Conservation (phyloP, 2,888 invertebrate species). For the Allophyes oxyacanthae region DNA sequence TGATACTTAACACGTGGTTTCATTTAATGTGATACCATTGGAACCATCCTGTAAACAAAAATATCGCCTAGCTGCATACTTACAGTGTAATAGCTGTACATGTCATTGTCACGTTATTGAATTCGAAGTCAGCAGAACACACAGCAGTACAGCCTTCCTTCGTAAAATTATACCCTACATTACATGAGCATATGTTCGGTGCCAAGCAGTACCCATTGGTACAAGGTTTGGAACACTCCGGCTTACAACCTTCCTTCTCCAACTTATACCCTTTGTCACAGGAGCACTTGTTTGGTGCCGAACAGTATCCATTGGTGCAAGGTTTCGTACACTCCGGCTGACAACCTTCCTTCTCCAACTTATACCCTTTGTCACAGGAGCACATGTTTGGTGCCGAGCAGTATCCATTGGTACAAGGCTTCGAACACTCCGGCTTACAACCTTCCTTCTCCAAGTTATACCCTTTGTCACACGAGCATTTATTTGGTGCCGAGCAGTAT, state of each 20-base stretch:
- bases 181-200: conserved; percentile 62
- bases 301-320: conserved; percentile 67
- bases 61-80: conserved; percentile 50
- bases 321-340: conserved; percentile 25
- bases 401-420: conserved; percentile 60
- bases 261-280: conserved; percentile 39
- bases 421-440: conserved; percentile 54
- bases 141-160: conserved; percentile 58
- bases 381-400: conserved; percentile 65
- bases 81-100: conserved; percentile 62
- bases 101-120: conserved; percentile 51
- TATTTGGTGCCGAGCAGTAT: conserved; percentile 42
- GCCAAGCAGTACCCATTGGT: conserved; percentile 60
- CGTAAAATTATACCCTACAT: background rate
- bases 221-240: conserved; percentile 67
- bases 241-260: conserved; percentile 41
- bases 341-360: conserved; percentile 41
- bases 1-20: too few species aligned
- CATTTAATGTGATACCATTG: too few species aligned
- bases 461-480: conserved; percentile 42
- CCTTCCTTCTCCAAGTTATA: background rate
- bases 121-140: conserved; percentile 61
- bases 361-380: conserved; percentile 58
- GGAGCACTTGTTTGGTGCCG: conserved; percentile 68
- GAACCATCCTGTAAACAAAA: too few species aligned